Base-by-base conservation (phyloP, 2,888 invertebrate genomes). In the Drosophila meridionalis region DNA sequence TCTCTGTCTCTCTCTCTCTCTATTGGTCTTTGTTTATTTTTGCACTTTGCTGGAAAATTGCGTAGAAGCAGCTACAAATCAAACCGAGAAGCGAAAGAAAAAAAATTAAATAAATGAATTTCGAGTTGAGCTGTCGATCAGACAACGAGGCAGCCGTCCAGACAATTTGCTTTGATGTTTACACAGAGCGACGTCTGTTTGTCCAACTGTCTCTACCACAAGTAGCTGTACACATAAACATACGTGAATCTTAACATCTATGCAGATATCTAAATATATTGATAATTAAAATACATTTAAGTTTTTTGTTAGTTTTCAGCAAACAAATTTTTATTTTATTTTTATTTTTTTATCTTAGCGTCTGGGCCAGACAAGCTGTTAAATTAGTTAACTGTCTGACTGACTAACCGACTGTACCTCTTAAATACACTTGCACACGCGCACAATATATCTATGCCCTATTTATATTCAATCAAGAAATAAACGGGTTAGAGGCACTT, bases 1-100 rank as follows among this genome's bases (percentile, higher is more conserved):
- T 30, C 43, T 8, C 52, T 30, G n/a, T 36, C 14, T 59, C 65
- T 68, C 56, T 14, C 32, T 50, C 60, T 70, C 50, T 62, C 70
- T 32, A 52, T 52, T 52, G 50, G 20, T 52, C 20, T 56, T 77
- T 88, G 85, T 85, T 85, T 86, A 88, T 88, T 88, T 85, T 82
- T 80, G 80, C 85, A 88, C 85, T 84, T 84, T 76, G 77, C 76
- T 85, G 87, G 71, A 80, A 78, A 87, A 83, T 72, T 74, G 76
- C 67, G 60, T 64, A 69, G 60, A 71, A 68, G 72, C 57, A 69
- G 60, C 76, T 73, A 75, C 73, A 75, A 70, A 82, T 80, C 75
- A 73, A 80, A 85, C 78, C 75, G 68, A 75, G 84, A 62, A 58
- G 62, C 52, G 12, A 28, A 3, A 34, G n/a, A 34, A 52, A 5